Percentiles rank a stretch among this genome's conserved stretches.
phyloP scores from a whole-genome alignment of 2,888 invertebrate species.

The Drosophila flavopinicola region DNA sequence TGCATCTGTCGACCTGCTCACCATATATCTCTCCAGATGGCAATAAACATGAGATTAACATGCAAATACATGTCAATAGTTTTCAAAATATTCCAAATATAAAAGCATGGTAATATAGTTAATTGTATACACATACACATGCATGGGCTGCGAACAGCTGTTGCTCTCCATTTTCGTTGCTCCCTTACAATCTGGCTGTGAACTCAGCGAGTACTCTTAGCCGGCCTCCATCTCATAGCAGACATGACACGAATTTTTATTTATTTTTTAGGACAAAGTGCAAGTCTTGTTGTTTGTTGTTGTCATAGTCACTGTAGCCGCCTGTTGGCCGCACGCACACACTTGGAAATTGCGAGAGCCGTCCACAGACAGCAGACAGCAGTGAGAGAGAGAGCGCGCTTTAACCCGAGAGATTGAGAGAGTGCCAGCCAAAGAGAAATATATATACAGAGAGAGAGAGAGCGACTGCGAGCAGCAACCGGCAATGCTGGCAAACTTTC shows the following conservation, averaged over 20 bases:
- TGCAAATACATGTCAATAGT: not conserved
- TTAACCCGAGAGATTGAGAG: constrained; percentile 9
- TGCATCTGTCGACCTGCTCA: no score
- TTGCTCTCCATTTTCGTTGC: constrained; percentile 22
- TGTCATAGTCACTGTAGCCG: constrained; percentile 21
- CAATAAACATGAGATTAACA: not conserved
- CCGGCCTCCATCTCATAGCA: constrained; percentile 33
- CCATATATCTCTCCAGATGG: no score
- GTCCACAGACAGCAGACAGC: constrained; percentile 3
- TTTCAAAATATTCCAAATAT: constrained; percentile 1
- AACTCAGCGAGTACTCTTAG: constrained; percentile 20
- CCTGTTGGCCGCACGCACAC: constrained; percentile 48
- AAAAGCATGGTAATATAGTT: not conserved
- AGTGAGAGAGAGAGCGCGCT: constrained; percentile 4
- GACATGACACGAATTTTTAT: constrained; percentile 37
- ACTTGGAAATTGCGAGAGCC: constrained; percentile 50
- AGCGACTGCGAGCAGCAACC: constrained; percentile 21
- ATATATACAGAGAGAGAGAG: constrained; percentile 15
- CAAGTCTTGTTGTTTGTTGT: constrained; percentile 35
- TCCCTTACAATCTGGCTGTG: constrained; percentile 14
- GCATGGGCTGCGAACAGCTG: constrained; percentile 41
- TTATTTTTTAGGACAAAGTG: constrained; percentile 64
- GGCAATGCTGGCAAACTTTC: constrained; percentile 60
- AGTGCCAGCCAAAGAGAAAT: constrained; percentile 26
- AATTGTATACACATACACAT: constrained; percentile 2